phyloP scores from a whole-genome alignment of 1,140 invertebrate genomes.

The Drosophila dunni region DNA sequence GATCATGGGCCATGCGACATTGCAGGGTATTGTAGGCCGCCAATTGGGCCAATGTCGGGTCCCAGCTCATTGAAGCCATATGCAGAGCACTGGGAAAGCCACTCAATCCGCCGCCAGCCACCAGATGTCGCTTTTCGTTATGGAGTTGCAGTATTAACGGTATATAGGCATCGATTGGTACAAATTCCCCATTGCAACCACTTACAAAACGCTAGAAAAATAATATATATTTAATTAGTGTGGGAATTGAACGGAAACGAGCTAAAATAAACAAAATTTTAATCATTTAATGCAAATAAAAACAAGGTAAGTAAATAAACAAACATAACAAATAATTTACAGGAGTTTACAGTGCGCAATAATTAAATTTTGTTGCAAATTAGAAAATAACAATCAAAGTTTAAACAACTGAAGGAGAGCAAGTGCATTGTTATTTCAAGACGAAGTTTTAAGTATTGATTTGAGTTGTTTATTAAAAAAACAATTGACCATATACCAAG shows the following conservation, averaged over 20 bases:
- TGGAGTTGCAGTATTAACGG: slow-evolving; percentile 58
- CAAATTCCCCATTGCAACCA: slow-evolving; percentile 63
- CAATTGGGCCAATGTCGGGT: slow-evolving; percentile 51
- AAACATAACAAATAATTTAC: neutral
- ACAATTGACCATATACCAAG: too few relatives aligned
- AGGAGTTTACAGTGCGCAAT: too few relatives aligned
- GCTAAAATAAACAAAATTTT: slow-evolving; percentile 1
- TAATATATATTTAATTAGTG: neutral
- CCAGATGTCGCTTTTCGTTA: slow-evolving; percentile 63
- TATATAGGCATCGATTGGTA: slow-evolving; percentile 49
- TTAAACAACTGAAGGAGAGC: too few relatives aligned
- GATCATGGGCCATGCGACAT: slow-evolving; percentile 73
- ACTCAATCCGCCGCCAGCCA: slow-evolving; percentile 59
- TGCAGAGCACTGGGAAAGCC: slow-evolving; percentile 64
- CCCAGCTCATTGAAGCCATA: slow-evolving; percentile 73
- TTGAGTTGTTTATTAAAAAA: too few relatives aligned
- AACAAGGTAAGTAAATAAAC: neutral
- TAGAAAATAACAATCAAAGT: too few relatives aligned
- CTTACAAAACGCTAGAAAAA: slow-evolving; percentile 55
- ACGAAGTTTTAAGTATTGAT: too few relatives aligned
- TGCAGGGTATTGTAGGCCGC: slow-evolving; percentile 69
- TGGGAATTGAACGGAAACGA: neutral
- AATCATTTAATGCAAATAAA: slow-evolving; percentile 1
- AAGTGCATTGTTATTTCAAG: too few relatives aligned
- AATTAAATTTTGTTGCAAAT: too few relatives aligned